These are phyloP conservation scores for Chrysemys picta DNA, from an alignment of 2,113 vertebrate genomes.

Conservation along the genomic window DNA sequence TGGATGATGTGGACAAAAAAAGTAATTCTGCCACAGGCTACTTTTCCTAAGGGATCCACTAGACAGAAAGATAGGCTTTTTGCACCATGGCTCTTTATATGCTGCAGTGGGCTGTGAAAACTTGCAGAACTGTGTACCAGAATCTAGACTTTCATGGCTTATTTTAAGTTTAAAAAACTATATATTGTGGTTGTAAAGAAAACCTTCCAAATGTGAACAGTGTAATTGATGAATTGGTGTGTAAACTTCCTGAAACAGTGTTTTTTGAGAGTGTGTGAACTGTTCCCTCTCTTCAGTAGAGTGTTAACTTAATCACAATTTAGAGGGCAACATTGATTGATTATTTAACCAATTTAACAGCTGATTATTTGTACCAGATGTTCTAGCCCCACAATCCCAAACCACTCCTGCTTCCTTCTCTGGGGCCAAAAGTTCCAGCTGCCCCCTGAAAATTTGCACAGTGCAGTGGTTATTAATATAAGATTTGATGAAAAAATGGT, in stretches of 20 bases:
- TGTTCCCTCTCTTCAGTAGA: background rate
- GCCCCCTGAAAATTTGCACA: background rate
- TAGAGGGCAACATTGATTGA: background rate
- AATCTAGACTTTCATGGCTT: background rate
- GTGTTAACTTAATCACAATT: background rate
- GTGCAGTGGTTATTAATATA: background rate
- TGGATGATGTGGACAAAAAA: background rate
- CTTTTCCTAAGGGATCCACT: fast-evolving
- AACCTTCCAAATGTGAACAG: background rate
- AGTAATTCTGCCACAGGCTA: too few relatives aligned
- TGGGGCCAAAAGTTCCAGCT: background rate
- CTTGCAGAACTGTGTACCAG: background rate
- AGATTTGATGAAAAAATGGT: background rate
- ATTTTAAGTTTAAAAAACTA: background rate
- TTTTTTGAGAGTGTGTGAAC: background rate
- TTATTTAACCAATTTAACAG: background rate
- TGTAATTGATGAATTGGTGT: background rate
- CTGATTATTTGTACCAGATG: background rate
- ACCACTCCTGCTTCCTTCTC: fast-evolving
- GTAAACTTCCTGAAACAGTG: background rate
- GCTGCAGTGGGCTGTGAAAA: background rate
- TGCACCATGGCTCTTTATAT: background rate
- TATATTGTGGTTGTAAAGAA: background rate
- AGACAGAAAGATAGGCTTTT: background rate
- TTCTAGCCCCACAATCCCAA: background rate